A percentile compares a stretch with the other conserved stretches of the same genome.
phyloP scores from a whole-genome alignment of 2,113 vertebrate genomes.

The Bagarius yarrelli region DNA sequence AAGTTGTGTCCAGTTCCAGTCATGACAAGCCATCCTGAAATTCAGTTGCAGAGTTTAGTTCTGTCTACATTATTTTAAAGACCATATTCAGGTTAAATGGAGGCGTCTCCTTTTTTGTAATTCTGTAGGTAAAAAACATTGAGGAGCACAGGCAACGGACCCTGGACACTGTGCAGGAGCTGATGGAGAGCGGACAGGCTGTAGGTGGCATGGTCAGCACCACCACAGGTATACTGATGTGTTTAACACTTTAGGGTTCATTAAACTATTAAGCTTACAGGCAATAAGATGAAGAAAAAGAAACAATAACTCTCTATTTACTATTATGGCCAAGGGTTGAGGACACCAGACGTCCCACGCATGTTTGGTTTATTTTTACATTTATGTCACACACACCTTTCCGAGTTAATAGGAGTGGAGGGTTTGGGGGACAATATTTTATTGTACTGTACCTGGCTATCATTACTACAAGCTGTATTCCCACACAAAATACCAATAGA shows the following conservation, averaged over 20 bases:
- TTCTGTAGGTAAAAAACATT: slow-evolving; percentile 90
- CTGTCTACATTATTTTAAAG: neutral
- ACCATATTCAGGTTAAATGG: neutral
- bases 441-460: too few species aligned
- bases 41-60: neutral
- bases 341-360: neutral
- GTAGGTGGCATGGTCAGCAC: slow-evolving; percentile 98
- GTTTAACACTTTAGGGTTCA: neutral
- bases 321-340: neutral
- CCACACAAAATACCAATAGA: too few species aligned
- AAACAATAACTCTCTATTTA: neutral
- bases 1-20: neutral
- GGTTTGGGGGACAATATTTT: too few species aligned
- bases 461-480: too few species aligned
- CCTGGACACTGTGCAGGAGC: slow-evolving; percentile 91
- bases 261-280: neutral
- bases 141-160: slow-evolving; percentile 91
- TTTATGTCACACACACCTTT: too few species aligned
- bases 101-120: slow-evolving; percentile 16
- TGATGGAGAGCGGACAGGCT: slow-evolving; percentile 97
- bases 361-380: neutral
- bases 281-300: neutral
- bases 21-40: neutral
- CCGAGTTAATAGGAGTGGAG: too few species aligned
- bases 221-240: slow-evolving; percentile 81